phyloP scores from a whole-genome alignment of 2,113 vertebrate species.

The Girardinichthys multiradiatus region DNA sequence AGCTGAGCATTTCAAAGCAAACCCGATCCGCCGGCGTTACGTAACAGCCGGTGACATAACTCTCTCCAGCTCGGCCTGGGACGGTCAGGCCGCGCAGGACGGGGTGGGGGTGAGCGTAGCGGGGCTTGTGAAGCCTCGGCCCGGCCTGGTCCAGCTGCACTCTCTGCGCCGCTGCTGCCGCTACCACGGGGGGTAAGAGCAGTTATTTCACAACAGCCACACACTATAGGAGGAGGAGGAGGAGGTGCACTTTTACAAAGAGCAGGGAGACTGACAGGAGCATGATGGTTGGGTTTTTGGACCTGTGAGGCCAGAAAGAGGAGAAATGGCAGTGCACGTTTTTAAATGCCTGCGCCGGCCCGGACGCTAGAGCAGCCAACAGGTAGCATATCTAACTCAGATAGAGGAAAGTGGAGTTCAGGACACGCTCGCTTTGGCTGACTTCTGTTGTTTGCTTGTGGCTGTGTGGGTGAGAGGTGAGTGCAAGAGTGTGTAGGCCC shows the following conservation, averaged over 20 bases:
- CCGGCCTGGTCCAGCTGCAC: conserved; percentile 55
- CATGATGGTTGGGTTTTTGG: conserved; percentile 30
- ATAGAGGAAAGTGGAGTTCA: conserved; percentile 8
- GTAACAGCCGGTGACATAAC: conserved; percentile 79
- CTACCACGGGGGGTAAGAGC: conserved; percentile 19
- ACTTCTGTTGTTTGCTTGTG: conserved; percentile 4
- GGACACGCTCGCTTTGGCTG: neutral
- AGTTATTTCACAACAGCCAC: conserved; percentile 43
- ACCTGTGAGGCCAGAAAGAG: conserved; percentile 17
- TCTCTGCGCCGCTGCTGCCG: conserved; percentile 17
- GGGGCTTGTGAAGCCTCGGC: conserved; percentile 16
- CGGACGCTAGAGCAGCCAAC: conserved; percentile 63
- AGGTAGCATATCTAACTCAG: conserved; percentile 43
- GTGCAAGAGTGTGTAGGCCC: conserved; percentile 23
- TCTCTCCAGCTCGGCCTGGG: conserved; percentile 43
- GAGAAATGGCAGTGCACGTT: conserved; percentile 67
- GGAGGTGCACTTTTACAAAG: neutral
- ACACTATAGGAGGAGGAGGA: neutral
- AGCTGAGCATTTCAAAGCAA: conserved; percentile 60
- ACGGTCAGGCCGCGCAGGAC: conserved; percentile 43
- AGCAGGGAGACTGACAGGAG: neutral
- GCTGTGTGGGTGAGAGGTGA: conserved; percentile 7
- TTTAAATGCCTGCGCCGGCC: conserved; percentile 76
- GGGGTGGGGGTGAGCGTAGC: neutral
- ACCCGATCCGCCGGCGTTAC: conserved; percentile 72